Conservation (phyloP, 2,888 invertebrate genomes). For the Azorinus chamasolen region DNA sequence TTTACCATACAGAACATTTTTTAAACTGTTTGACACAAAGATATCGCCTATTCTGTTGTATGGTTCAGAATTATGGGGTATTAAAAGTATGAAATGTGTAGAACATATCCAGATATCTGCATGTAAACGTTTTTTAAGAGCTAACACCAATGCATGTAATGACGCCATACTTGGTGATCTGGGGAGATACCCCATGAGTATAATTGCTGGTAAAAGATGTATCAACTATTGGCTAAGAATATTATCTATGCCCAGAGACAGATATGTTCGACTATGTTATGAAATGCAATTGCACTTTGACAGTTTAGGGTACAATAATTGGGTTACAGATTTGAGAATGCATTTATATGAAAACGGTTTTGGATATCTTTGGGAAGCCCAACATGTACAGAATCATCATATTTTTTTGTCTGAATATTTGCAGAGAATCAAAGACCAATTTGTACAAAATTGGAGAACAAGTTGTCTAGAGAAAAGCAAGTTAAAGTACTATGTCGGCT, state of each 20-base stretch:
- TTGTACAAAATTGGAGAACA: constrained; percentile 6
- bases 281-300: constrained; percentile 9
- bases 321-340: constrained; percentile 11
- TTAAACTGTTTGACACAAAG: constrained; percentile 43
- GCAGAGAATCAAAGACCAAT: constrained; percentile 28
- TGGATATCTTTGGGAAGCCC: constrained; percentile 13
- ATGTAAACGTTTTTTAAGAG: constrained; percentile 26
- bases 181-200: constrained; percentile 21
- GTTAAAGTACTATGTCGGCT: not conserved
- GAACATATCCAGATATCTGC: constrained; percentile 28
- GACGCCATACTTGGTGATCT: constrained; percentile 18
- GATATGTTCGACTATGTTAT: constrained; percentile 26
- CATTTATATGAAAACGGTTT: constrained; percentile 28
- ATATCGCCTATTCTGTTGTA: constrained; percentile 32
- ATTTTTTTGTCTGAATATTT: constrained; percentile 19
- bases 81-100: constrained; percentile 12
- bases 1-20: constrained; percentile 3
- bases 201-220: constrained; percentile 10
- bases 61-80: constrained; percentile 52
- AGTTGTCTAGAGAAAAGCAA: not conserved
- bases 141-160: constrained; percentile 11
- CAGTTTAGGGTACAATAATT: too few relatives aligned
- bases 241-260: constrained; percentile 4
- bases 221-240: constrained; percentile 28
- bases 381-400: not conserved